A percentile compares a stretch with the other conserved stretches of the same genome.
These are phyloP conservation scores for Vanessa cardui DNA, from an alignment of 2,888 invertebrate species.

Conservation along the genomic window DNA sequence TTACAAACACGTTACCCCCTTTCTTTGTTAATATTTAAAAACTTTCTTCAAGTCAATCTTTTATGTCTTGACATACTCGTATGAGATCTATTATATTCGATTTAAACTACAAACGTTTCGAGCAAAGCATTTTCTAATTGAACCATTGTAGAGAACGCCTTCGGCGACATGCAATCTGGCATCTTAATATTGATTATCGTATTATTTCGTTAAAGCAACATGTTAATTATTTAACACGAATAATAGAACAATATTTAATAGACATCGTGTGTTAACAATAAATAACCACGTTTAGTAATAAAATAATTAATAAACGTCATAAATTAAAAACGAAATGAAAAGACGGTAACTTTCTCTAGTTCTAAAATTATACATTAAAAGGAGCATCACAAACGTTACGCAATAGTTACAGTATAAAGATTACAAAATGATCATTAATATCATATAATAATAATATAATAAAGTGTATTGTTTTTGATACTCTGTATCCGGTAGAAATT, in stretches of 20 bases:
- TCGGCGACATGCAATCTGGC: slow-evolving; percentile 3
- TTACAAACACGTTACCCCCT: neutral
- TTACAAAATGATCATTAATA: too few relatives aligned
- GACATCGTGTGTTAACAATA: neutral
- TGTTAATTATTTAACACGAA: neutral
- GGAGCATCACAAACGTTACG: too few relatives aligned
- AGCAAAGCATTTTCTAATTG: slow-evolving; percentile 6
- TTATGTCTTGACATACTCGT: neutral
- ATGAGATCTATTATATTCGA: slow-evolving; percentile 1
- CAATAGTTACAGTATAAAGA: too few relatives aligned
- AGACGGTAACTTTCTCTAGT: too few relatives aligned
- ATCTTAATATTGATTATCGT: slow-evolving; percentile 8
- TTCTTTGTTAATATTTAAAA: neutral
- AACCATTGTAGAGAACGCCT: slow-evolving; percentile 16
- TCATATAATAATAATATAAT: neutral
- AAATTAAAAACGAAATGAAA: too few relatives aligned
- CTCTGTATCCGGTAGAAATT: neutral
- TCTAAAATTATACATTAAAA: too few relatives aligned
- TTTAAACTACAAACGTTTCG: neutral
- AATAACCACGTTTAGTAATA: too few relatives aligned
- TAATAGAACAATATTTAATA: neutral
- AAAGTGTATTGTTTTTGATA: neutral
- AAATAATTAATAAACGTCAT: too few relatives aligned
- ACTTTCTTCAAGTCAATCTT: neutral
- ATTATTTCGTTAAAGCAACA: slow-evolving; percentile 14